Conservation (phyloP, 2,797 vertebrate genomes). For the Coregonus sp. region DNA sequence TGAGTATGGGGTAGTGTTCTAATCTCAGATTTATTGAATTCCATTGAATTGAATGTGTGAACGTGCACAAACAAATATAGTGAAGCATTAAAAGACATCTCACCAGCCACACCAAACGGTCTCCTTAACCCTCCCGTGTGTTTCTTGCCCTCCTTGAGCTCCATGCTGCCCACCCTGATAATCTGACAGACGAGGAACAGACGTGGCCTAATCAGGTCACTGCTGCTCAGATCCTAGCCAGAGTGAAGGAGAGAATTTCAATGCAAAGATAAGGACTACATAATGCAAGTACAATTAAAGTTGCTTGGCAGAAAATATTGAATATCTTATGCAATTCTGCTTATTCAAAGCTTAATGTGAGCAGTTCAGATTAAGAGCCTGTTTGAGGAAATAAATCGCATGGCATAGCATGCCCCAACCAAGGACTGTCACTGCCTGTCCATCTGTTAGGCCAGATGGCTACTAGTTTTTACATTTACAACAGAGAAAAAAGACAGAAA, state of each 20-base stretch:
- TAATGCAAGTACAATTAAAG: constrained; percentile 36
- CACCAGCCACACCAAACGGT: constrained; percentile 95
- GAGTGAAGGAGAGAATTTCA: not conserved
- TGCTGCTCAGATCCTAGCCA: constrained; percentile 89
- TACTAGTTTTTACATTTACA: constrained; percentile 29
- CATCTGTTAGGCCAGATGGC: constrained; percentile 14
- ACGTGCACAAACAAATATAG: not conserved
- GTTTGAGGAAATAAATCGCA: constrained; percentile 15
- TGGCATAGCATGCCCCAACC: not conserved
- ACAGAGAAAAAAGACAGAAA: constrained; percentile 28
- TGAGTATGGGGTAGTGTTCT: not conserved
- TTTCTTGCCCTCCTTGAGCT: constrained; percentile 94
- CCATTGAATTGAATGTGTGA: constrained; percentile 60
- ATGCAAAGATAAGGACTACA: not conserved
- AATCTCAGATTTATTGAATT: not conserved
- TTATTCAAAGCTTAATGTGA: constrained; percentile 18
- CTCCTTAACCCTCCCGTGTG: constrained; percentile 88
- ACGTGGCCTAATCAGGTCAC: constrained; percentile 86
- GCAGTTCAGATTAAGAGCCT: constrained; percentile 29
- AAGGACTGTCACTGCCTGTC: too few species aligned
- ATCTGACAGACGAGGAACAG: constrained; percentile 96
- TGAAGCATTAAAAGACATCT: constrained; percentile 7
- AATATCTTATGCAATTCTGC: not conserved
- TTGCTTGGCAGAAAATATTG: constrained; percentile 24
- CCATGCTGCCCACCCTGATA: constrained; percentile 93